Conservation (phyloP, 1,140 invertebrate species). For the Eumeta japonica region DNA sequence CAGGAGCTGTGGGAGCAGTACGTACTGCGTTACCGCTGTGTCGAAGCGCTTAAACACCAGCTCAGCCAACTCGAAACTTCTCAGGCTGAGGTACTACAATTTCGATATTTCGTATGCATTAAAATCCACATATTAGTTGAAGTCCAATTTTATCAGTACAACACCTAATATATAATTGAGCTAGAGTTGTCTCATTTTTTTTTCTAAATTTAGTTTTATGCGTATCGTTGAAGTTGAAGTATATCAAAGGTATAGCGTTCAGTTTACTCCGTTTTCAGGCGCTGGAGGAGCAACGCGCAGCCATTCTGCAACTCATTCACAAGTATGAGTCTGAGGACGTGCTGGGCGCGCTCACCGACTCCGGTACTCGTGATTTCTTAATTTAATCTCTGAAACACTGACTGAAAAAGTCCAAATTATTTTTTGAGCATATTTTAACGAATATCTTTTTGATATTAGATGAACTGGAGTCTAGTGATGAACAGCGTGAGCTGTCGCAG, state of each 20-base stretch:
- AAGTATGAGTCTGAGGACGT: conserved; percentile 55
- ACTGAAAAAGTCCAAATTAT: not conserved
- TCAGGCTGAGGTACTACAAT: conserved; percentile 38
- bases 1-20: conserved; percentile 85
- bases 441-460: conserved; percentile 19
- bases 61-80: conserved; percentile 44
- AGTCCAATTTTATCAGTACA: too few species aligned
- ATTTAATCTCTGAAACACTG: too few species aligned
- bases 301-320: conserved; percentile 50
- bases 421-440: conserved; percentile 1
- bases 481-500: conserved; percentile 25
- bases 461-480: conserved; percentile 41
- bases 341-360: conserved; percentile 47
- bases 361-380: conserved; percentile 22
- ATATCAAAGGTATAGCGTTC: not conserved
- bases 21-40: conserved; percentile 81
- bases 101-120: not conserved
- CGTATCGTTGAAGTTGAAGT: too few species aligned
- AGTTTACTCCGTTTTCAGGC: conserved; percentile 20
- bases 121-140: too few species aligned
- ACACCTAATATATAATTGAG: too few species aligned
- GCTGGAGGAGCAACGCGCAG: conserved; percentile 46
- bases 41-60: conserved; percentile 62
- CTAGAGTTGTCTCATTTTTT: too few species aligned
- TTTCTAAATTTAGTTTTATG: too few species aligned